Base-by-base conservation (phyloP, 1,140 invertebrate species). In the Bathynomus jamesi region DNA sequence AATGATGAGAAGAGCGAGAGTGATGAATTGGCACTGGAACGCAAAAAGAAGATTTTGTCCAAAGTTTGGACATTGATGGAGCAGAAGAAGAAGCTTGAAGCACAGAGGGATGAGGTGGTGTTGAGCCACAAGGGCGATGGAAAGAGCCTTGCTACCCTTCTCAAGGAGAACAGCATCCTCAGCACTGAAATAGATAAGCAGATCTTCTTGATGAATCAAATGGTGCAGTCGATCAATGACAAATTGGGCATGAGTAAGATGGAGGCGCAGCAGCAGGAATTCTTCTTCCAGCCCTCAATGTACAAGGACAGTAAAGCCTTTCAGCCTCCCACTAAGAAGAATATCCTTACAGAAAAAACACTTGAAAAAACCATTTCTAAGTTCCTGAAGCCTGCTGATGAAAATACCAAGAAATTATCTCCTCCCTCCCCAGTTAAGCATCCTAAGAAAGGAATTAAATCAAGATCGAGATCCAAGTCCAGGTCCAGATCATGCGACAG, bases 81-180 rank as follows among this genome's bases (percentile, higher is more conserved):
- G 7, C 63, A 64, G n/a, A 64, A 28, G 30, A 30, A 67, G 21
- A 24, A 29, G 11, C 29, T 32, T 0, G 28, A 31, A 53, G 21
- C 28, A 8, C 67, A 69, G 53, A 69, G 60, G 24, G 60, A 61
- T 13, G 60, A 61, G 13, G 62, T 61, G 7, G 29, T 69, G 11
- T n/a, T 28, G 13, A 69, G 30, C 30, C 67, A 69, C 29, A 69
- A 69, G 28, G 67, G 67, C n/a, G 67, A 69, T 53, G 60, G 46
- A 28, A 62, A 61, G 11, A 61, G 53, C 28, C 46, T 69, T 0
- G 30, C 27, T 21, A n/a, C 25, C 27, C 46, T 69, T 17, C 53
- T 69, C 13, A 27, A 69, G 24, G 67, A 69, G 24, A 69, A 69
- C 28, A 17, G 25, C 13, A 25, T 28, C 25, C 28, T 69, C 13